Conservation (phyloP, 1,140 invertebrate genomes). For the Sycobia sp. region DNA sequence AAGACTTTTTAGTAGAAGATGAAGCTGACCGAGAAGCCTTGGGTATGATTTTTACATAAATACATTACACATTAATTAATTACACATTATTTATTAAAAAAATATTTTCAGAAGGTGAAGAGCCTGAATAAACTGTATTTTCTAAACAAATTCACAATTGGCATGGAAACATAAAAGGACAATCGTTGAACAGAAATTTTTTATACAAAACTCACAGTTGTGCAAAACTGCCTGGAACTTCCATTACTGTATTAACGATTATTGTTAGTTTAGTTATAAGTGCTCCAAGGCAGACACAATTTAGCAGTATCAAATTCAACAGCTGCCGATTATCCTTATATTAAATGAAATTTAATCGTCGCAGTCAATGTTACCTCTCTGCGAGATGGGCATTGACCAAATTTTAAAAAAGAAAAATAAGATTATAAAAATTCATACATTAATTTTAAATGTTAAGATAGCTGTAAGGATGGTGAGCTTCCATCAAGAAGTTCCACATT, state of each 20-base stretch:
- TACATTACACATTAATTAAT: not conserved
- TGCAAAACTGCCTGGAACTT: conserved; percentile 19
- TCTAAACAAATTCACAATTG: conserved; percentile 17
- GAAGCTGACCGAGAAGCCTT: conserved; percentile 49
- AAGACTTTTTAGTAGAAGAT: conserved; percentile 54
- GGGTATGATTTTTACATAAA: conserved; percentile 9
- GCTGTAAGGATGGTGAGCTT: conserved; percentile 26
- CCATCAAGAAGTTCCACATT: conserved; percentile 25
- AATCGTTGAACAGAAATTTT: conserved; percentile 23
- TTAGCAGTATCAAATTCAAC: conserved; percentile 7
- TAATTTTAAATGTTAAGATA: conserved; percentile 28
- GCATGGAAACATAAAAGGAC: conserved; percentile 14
- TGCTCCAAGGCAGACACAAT: conserved; percentile 11
- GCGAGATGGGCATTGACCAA: not conserved
- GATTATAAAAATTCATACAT: conserved; percentile 14
- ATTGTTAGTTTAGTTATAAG: conserved; percentile 29
- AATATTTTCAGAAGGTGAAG: conserved; percentile 47
- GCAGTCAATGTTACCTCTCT: not conserved
- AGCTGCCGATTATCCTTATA: conserved; percentile 13
- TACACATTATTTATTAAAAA: not conserved
- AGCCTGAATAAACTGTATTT: conserved; percentile 46
- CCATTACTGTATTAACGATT: conserved; percentile 24
- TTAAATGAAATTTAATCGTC: conserved; percentile 1
- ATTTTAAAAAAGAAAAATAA: conserved; percentile 16
- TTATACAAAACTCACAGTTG: conserved; percentile 1